phyloP scores from a whole-genome alignment of 2,888 invertebrate genomes.

The Phymatocera aterrima region DNA sequence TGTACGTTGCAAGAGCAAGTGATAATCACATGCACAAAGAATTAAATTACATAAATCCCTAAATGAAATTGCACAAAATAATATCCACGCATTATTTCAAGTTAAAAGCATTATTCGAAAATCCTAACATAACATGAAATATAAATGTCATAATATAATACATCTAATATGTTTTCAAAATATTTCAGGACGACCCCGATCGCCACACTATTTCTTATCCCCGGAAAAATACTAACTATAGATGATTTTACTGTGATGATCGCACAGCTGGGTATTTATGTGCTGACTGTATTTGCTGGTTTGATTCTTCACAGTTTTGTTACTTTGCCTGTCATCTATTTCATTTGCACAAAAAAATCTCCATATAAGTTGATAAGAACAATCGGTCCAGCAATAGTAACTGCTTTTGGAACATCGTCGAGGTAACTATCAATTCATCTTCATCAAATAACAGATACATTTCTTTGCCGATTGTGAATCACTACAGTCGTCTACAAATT shows the following conservation, averaged over 20 bases:
- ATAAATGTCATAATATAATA: background rate
- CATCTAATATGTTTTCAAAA: background rate
- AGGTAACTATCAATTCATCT: slow-evolving; percentile 59
- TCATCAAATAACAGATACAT: background rate
- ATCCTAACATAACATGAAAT: no score
- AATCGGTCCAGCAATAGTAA: slow-evolving; percentile 94
- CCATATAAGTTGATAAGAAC: slow-evolving; percentile 88
- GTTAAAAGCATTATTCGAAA: no score
- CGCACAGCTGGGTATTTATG: slow-evolving; percentile 92
- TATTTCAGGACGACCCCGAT: slow-evolving; percentile 87
- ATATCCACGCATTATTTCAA: no score
- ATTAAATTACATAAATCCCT: no score
- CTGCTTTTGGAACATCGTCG: slow-evolving; percentile 97
- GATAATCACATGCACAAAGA: background rate
- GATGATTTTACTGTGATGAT: slow-evolving; percentile 88
- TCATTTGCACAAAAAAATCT: slow-evolving; percentile 86
- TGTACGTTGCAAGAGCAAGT: slow-evolving; percentile 77
- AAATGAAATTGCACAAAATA: no score
- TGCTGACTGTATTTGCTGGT: slow-evolving; percentile 92
- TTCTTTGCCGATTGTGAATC: background rate
- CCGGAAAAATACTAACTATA: slow-evolving; percentile 93
- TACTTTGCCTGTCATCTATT: slow-evolving; percentile 91
- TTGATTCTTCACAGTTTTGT: slow-evolving; percentile 94
- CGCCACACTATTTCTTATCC: slow-evolving; percentile 91
- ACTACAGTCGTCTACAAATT: background rate